Conservation (phyloP, 2,888 invertebrate species). For the Ernsta delagoae region DNA sequence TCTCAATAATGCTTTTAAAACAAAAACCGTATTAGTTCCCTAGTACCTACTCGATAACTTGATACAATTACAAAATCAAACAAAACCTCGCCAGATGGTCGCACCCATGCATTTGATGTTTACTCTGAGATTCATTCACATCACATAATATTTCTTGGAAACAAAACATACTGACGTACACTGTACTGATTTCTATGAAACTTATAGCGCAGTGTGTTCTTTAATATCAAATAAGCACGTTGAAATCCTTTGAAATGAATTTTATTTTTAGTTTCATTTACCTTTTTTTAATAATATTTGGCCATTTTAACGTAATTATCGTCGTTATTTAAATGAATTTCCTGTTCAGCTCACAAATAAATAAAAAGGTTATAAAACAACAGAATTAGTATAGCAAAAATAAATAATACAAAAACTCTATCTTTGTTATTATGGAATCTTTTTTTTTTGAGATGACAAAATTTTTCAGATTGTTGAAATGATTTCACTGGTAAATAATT, state of each 20-base stretch:
- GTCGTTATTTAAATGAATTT: no score
- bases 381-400: no score
- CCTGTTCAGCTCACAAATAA: no score
- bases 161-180: slow-evolving; percentile 26
- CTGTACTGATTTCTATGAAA: slow-evolving; percentile 35
- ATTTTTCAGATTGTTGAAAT: no score
- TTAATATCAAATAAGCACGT: neutral
- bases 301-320: no score
- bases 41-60: neutral
- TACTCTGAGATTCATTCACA: slow-evolving; percentile 34
- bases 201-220: slow-evolving; percentile 18
- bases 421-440: no score
- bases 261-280: no score
- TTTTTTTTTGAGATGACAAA: no score
- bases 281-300: no score
- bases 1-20: neutral
- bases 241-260: neutral
- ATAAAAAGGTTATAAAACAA: no score
- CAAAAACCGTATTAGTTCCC: neutral
- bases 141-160: slow-evolving; percentile 26
- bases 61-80: slow-evolving; percentile 1
- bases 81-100: slow-evolving; percentile 19
- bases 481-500: no score
- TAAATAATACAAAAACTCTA: no score
- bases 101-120: slow-evolving; percentile 29